Evolutionary conservation across 2,113 vertebrate species (phyloP), one percentile per base, ranked within the genome.

Genomic region (Elaphurus davidianus): DNA sequence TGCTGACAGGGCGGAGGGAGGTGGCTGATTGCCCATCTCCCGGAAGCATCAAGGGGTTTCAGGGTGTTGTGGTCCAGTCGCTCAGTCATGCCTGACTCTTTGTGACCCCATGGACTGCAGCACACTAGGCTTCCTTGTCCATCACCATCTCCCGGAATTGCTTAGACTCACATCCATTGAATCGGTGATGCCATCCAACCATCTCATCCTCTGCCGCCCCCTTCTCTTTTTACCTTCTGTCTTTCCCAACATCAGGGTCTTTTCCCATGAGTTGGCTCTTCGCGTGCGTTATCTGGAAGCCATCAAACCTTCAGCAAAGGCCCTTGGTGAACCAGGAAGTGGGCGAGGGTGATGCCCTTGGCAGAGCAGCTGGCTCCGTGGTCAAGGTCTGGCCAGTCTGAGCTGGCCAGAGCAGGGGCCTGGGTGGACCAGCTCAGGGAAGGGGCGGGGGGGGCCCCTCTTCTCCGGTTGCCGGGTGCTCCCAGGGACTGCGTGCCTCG

Each of bases 391-490:
- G 47, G 47, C 47, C 47, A 50, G 47, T 50, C n/a, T 30, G 64
- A 90, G 36, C 52, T 27, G 25, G 30, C 54, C 8, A 33, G 62
- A 43, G 59, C 27, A 28, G 82, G 30, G 36, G n/a, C 54, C 30
- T 14, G 30, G 28, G 30, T 6, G 47, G 28, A 27, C 4, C 8
- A 95, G 47, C 27, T 64, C 64, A 36, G 59, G 2, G n/a, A 2
- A 21, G n/a, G 17, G n/a, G 15, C 7, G 0, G 7, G 8, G 0
- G 9, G 36, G 19, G n/a, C 2, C 3, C 36, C 67, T 55, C 54
- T 52, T 27, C 40, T 17, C 78, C 7, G 33, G 36, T 27, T 16
- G 62, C 40, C 2, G 0, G 25, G 4, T 12, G 17, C n/a, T 15
- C 23, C 91, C 7, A 3, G 19, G 17, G 30, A 60, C 45, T 7